Conservation (phyloP, 2,113 vertebrate species). For the Myxocyprinus asiaticus region DNA sequence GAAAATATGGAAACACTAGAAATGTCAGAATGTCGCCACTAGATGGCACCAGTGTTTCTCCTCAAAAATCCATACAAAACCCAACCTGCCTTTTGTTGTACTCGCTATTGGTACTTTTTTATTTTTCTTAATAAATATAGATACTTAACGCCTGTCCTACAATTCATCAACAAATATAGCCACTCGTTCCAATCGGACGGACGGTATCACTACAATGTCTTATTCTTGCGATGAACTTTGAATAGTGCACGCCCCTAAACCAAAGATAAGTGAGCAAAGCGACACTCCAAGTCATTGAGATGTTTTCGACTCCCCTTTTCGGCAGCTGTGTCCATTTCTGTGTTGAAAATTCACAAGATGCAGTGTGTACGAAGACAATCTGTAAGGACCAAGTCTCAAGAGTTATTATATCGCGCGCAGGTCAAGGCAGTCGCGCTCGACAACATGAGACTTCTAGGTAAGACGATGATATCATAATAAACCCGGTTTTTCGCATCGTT, state of each 20-base stretch:
- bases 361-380: slow-evolving; percentile 60
- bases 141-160: background rate
- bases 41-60: background rate
- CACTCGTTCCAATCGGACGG: background rate
- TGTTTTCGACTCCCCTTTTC: background rate
- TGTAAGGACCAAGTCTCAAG: slow-evolving; percentile 64
- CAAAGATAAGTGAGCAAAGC: background rate
- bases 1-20: too few species aligned
- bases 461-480: slow-evolving; percentile 20
- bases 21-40: background rate
- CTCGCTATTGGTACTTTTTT: background rate
- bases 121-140: background rate
- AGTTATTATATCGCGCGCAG: slow-evolving; percentile 45
- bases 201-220: background rate
- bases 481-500: background rate
- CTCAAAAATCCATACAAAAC: background rate
- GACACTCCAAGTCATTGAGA: slow-evolving; percentile 6
- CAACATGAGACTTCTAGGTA: slow-evolving; percentile 71
- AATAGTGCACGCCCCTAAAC: slow-evolving; percentile 62
- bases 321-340: background rate
- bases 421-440: slow-evolving; percentile 47
- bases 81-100: background rate
- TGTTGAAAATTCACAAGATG: slow-evolving; percentile 57
- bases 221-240: slow-evolving; percentile 60
- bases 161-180: background rate